Conservation (phyloP, 1,140 invertebrate genomes). For the Meloidogyne hapla region DNA sequence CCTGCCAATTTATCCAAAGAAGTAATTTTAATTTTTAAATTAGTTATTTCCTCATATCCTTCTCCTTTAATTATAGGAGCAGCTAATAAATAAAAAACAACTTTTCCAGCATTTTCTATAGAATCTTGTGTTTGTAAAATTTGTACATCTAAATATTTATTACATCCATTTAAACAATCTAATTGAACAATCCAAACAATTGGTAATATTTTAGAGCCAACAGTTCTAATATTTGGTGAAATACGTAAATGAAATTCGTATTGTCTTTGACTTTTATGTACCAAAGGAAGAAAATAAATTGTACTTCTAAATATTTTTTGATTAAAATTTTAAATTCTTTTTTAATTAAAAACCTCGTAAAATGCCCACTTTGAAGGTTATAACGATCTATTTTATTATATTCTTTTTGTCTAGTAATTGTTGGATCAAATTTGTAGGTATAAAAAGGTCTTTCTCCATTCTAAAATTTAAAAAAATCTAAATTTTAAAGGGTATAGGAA, state of each 20-base stretch:
- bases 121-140: neutral
- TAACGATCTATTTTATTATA: neutral
- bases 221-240: neutral
- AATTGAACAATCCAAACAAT: neutral
- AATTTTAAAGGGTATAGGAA: too few species aligned
- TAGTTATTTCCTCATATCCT: neutral
- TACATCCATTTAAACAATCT: slow-evolving; percentile 6
- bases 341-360: neutral
- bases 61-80: neutral
- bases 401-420: neutral
- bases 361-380: neutral
- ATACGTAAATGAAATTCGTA: neutral
- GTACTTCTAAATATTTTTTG: neutral
- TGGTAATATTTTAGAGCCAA: neutral
- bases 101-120: neutral
- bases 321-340: too few species aligned
- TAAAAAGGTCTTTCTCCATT: neutral
- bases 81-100: slow-evolving; percentile 1
- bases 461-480: neutral
- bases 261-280: neutral
- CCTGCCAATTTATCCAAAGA: neutral
- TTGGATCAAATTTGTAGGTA: neutral
- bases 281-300: neutral
- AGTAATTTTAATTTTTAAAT: slow-evolving; percentile 2
- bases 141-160: slow-evolving; percentile 4